Evolutionary conservation across 2,888 invertebrate genomes (phyloP), one percentile per base, ranked within the genome.

Genomic region (Bedellia somnulentella): DNA sequence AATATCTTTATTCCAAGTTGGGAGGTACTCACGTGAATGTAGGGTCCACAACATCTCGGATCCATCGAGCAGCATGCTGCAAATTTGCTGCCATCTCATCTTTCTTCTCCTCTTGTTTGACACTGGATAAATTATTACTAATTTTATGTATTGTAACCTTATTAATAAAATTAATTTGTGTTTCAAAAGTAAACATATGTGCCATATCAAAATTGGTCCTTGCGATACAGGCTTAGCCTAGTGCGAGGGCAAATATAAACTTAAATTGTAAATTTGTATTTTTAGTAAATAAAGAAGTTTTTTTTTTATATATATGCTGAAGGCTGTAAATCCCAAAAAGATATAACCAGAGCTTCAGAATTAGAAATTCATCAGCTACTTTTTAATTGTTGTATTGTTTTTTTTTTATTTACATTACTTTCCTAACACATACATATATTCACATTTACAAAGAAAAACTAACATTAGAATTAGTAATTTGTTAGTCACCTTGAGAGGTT

Each of bases 11-110:
- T 8, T 14, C n/a, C 4, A 2, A 8, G 9, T 15, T 4, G 15
- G n/a, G 4, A 3, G n/a, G 14, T 6, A 17, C 18, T 17, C 6
- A 27, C 27, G 11, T 17, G 11, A 27, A 27, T 3, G 27, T 17
- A 6, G 27, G 27, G 17, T 27, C 27, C 8, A 27, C 27, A 4
- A 16, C 27, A 5, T 27, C 27, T 10, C 27, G 3, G 27, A 27
- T 27, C 27, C 27, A 27, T 9, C 27, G 27, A 10, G 5, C 21
- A 8, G 16, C 27, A 2, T 11, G 11, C 13, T 27, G 27, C 17
- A 27, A 18, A 11, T 14, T 27, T 18, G 21, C 21, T 4, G 27
- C 12, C 4, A 11, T 12, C 11, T 21, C n/a, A n/a, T 10, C 21
- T 21, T 21, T 8, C n/a, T n/a, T 8, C 3, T 21, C 21, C 3